Percentiles rank a stretch among this genome's conserved stretches.
Conservation (phyloP, 2,888 invertebrate genomes). For the Ryuthela nishihirai region DNA sequence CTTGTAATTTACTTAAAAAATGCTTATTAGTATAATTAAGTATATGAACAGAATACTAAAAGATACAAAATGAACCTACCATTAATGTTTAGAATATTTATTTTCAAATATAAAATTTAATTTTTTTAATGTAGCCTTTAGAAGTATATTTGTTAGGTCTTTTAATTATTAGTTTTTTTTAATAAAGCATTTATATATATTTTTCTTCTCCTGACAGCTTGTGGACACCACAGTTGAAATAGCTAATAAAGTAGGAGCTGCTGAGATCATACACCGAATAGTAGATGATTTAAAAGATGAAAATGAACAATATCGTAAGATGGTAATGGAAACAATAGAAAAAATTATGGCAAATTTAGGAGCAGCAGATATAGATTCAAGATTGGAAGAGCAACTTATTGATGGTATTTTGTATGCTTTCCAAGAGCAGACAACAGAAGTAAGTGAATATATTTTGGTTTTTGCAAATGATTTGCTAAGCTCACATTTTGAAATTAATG, state of each 20-base stretch:
- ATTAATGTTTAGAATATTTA: too few relatives aligned
- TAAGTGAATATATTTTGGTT: constrained; percentile 51
- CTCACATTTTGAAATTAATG: too few relatives aligned
- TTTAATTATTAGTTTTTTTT: too few relatives aligned
- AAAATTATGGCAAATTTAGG: constrained; percentile 97
- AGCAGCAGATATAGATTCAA: constrained; percentile 95
- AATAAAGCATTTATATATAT: too few relatives aligned
- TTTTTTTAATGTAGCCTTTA: too few relatives aligned
- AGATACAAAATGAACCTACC: too few relatives aligned
- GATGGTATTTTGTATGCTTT: constrained; percentile 99
- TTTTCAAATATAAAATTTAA: too few relatives aligned
- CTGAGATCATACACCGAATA: constrained; percentile 96
- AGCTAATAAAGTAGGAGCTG: constrained; percentile 99
- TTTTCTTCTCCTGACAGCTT: constrained; percentile 52
- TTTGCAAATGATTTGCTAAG: too few relatives aligned
- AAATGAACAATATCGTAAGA: constrained; percentile 98
- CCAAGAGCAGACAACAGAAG: constrained; percentile 99
- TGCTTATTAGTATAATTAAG: too few relatives aligned
- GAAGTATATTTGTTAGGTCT: too few relatives aligned
- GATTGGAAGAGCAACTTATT: constrained; percentile 97
- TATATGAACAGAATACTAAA: too few relatives aligned
- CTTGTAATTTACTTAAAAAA: too few relatives aligned
- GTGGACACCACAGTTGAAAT: constrained; percentile 99
- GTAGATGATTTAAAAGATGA: constrained; percentile 99
- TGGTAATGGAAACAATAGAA: constrained; percentile 99